Evolutionary conservation across 2,797 vertebrate genomes (phyloP), one percentile per base, ranked within the genome.

Genomic region (Karalla daura): DNA sequence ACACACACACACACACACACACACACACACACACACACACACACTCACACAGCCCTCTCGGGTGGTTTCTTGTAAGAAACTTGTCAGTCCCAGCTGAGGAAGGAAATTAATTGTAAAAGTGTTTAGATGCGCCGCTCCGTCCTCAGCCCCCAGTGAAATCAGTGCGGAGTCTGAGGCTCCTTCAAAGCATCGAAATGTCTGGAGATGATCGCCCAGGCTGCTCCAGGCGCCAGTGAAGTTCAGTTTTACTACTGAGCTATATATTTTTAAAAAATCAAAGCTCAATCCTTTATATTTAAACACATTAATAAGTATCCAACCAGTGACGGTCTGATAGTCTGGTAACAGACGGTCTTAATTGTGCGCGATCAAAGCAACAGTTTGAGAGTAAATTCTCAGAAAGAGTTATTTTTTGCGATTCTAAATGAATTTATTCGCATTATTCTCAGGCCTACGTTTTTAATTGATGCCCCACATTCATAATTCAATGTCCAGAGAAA

Each of bases 1-100:
- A 36, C 37, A 44, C 59, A 66, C 45, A 61, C 45, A 51, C 50
- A 60, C 47, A 54, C 35, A 27, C 56, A 66, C 47, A 43, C 43
- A 58, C 35, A 59, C 18, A 46, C 21, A 47, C 47, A 45, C 30
- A 44, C 27, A 95, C 94, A 74, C 86, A 90, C 88, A 86, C 79
- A 83, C 66, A 78, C 47, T 36, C 39, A 44, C 67, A 66, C 41
- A 40, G 52, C 60, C 43, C 52, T 76, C 88, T 76, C 81, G 83
- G 71, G 87, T 70, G 73, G 76, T 59, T 78, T 72, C 58, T 74
- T 76, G 35, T 55, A 49, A 52, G 40, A 80, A 63, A 74, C 69
- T 51, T 53, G 6, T 35, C 7, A 53, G 54, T 85, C 83, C 81
- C 84, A 74, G 46, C 21, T 79, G 86, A 84, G 35, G 54, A n/a